Evolutionary conservation across 1,140 invertebrate species (phyloP), one percentile per base, ranked within the genome.

Genomic region (Physella acuta): DNA sequence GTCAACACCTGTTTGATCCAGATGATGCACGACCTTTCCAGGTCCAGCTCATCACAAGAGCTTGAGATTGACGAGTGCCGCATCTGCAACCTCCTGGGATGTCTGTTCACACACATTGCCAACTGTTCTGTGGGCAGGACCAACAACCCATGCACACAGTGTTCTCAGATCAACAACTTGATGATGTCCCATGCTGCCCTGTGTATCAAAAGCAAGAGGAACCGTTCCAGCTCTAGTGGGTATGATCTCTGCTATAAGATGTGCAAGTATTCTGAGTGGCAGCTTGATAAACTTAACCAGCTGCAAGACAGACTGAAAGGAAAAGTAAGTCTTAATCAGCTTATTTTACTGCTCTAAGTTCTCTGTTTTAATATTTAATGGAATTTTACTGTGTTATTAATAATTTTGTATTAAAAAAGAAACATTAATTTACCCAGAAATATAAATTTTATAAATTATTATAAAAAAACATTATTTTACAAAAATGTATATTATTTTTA

Each of bases 241-340:
- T 64, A 26, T 64, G 62, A 64, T 33, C 49, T 64, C 2, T 64
- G 62, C 49, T 64, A 64, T 24, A 64, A 64, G 28, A 64, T 64
- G 4, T 51, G 62, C 62, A 64, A 52, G 28, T 33, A 20, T 33
- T 64, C 62, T 51, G 37, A 52, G 44, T 64, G 62, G 62, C 49
- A 31, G 1, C 20, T 30, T 2, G 62, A 52, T 3, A 30, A 52
- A 30, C 20, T 64, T 3, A 5, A 17, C 16, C 11, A 0, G 3
- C 30, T 3, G 31, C 2, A 14, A 14, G 14, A 49, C 31, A 51
- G 30, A 64, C 62, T 64, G 26, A 52, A 36, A 44, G 17, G 26
- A 16, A 64, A 64, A 49, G 62, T 64, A 39, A 30, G 62, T 52
- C 14, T n/a, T n/a, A n/a, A n/a, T n/a, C n/a, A n/a, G n/a, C n/a